Conservation (phyloP, 2,797 vertebrate genomes). For the Psittacula echo region DNA sequence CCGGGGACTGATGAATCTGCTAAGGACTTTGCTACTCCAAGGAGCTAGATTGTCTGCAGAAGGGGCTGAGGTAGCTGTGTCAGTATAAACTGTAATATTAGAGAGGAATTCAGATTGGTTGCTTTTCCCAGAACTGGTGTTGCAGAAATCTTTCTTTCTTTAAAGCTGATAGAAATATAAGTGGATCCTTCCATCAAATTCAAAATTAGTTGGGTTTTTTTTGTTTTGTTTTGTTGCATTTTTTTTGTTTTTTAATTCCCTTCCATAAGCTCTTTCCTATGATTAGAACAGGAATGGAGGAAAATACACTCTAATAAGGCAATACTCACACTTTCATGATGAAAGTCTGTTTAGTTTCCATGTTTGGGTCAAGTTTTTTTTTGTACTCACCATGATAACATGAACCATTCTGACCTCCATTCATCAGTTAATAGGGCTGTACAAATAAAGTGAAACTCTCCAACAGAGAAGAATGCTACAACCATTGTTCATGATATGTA, state of each 20-base stretch:
- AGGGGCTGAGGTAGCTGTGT: not conserved
- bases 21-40: not conserved
- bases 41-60: not conserved
- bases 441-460: constrained; percentile 45
- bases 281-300: not conserved
- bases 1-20: not conserved
- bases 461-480: constrained; percentile 41
- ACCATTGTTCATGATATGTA: constrained; percentile 5
- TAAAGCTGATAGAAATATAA: not conserved
- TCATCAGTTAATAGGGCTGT: constrained; percentile 46
- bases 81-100: not conserved
- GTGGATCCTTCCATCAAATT: not conserved
- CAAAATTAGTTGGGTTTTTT: not conserved
- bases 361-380: constrained; percentile 36
- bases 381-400: constrained; percentile 1
- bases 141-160: not conserved
- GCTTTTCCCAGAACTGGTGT: not conserved
- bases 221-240: not conserved
- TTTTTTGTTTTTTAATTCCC: not conserved
- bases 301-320: not conserved
- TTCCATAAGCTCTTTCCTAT: not conserved
- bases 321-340: not conserved
- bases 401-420: constrained; percentile 37
- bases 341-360: not conserved
- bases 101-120: not conserved